phyloP scores from a whole-genome alignment of 2,113 vertebrate species.

The Grus americana region DNA sequence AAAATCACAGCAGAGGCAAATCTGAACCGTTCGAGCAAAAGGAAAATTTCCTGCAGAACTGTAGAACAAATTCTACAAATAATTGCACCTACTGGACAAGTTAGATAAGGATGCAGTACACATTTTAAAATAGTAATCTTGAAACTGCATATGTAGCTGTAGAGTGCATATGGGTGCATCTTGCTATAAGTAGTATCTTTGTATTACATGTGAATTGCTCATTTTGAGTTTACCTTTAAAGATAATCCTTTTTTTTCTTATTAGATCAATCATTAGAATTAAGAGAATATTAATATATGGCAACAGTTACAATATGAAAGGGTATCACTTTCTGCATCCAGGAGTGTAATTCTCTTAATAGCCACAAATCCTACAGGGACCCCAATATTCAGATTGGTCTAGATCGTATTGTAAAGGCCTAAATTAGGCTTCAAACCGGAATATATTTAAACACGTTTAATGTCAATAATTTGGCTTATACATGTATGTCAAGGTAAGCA shows the following conservation, averaged over 20 bases:
- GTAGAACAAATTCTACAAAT: slow-evolving; percentile 65
- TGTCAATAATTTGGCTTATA: background rate
- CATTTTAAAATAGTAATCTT: slow-evolving; percentile 50
- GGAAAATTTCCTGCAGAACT: slow-evolving; percentile 47
- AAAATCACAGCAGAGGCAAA: slow-evolving; percentile 53
- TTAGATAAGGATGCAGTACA: slow-evolving; percentile 57
- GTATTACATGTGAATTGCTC: background rate
- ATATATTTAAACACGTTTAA: background rate
- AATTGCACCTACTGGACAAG: slow-evolving; percentile 54
- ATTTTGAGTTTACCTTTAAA: slow-evolving; percentile 4
- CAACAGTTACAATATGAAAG: background rate
- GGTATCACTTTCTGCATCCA: background rate
- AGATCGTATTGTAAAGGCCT: background rate
- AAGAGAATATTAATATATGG: background rate
- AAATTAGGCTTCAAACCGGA: background rate
- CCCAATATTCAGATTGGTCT: background rate
- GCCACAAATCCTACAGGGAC: background rate
- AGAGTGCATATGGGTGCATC: background rate
- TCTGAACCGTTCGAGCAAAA: slow-evolving; percentile 27
- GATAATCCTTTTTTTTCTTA: background rate
- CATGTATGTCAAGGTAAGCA: background rate
- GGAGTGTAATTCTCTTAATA: background rate
- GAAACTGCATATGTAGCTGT: slow-evolving; percentile 20
- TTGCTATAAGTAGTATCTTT: slow-evolving; percentile 1
- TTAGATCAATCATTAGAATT: background rate